Evolutionary conservation across 2,113 vertebrate species (phyloP).

Genomic region (Hemiscyllium ocellatum): DNA sequence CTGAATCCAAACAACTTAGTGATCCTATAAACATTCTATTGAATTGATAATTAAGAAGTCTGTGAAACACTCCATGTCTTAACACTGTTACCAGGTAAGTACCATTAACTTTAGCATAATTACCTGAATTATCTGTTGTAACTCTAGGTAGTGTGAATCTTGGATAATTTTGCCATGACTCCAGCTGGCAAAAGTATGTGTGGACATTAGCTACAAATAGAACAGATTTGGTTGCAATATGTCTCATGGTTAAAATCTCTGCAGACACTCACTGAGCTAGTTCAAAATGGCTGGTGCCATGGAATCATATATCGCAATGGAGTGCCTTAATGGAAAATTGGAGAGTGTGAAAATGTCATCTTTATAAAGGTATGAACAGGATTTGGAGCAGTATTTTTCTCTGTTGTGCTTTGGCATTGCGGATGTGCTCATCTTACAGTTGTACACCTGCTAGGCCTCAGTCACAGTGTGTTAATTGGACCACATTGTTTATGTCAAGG

Average conservation of each 20-base stretch:
- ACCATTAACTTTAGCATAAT: not conserved
- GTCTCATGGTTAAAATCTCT: not conserved
- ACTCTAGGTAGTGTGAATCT: not conserved
- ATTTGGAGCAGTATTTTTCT: not conserved
- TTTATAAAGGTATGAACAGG: not conserved
- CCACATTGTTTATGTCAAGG: slow-evolving; percentile 47
- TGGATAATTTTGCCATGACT: not conserved
- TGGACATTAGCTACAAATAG: not conserved
- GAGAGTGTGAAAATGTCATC: not conserved
- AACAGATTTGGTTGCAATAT: not conserved
- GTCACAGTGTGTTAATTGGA: slow-evolving; percentile 45
- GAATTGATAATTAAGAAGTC: not conserved
- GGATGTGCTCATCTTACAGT: slow-evolving; percentile 42
- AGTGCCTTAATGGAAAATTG: not conserved
- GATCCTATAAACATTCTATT: not conserved
- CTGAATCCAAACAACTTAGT: not conserved
- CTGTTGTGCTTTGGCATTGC: not conserved
- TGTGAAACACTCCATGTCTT: not conserved
- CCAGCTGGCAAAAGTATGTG: slow-evolving; percentile 9
- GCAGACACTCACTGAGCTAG: not conserved
- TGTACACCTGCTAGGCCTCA: slow-evolving; percentile 49
- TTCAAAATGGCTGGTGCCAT: not conserved
- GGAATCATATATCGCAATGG: not conserved
- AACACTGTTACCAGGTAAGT: not conserved
- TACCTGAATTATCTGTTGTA: not conserved